A percentile compares a stretch with the other conserved stretches of the same genome.
Evolutionary conservation across 2,113 vertebrate species (phyloP).

Genomic region (Dicerorhinus sumatrensis): DNA sequence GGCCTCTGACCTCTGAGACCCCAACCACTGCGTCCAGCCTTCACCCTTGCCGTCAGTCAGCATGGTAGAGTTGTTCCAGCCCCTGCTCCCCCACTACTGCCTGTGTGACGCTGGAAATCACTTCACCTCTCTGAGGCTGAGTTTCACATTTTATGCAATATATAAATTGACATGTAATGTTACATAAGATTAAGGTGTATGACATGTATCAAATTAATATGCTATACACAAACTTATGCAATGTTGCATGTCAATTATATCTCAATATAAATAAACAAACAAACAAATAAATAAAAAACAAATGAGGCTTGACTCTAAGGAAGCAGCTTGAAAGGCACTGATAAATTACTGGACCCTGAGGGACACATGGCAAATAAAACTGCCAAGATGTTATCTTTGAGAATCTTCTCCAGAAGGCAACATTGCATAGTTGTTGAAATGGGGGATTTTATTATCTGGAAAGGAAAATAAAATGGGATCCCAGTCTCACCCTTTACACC

Average conservation of each 20-base stretch:
- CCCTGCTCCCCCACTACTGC: background rate
- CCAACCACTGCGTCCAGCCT: background rate
- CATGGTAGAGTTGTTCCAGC: background rate
- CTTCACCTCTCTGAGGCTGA: background rate
- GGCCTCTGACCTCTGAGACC: background rate
- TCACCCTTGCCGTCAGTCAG: background rate
- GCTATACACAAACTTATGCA: background rate
- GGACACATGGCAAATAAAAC: background rate
- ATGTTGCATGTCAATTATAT: background rate
- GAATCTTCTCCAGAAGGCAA: background rate
- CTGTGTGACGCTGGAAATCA: background rate
- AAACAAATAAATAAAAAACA: background rate
- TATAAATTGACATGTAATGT: background rate
- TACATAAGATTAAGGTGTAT: background rate
- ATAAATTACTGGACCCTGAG: background rate
- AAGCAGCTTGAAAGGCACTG: background rate
- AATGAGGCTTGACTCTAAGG: background rate
- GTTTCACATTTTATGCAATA: background rate
- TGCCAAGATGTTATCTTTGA: background rate
- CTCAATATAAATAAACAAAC: background rate
- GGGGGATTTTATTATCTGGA: background rate
- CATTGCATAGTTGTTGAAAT: background rate
- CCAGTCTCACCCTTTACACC: background rate
- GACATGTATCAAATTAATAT: background rate
- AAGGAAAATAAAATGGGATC: background rate